Conservation (phyloP, 2,113 vertebrate genomes). For the Arenaria interpres region DNA sequence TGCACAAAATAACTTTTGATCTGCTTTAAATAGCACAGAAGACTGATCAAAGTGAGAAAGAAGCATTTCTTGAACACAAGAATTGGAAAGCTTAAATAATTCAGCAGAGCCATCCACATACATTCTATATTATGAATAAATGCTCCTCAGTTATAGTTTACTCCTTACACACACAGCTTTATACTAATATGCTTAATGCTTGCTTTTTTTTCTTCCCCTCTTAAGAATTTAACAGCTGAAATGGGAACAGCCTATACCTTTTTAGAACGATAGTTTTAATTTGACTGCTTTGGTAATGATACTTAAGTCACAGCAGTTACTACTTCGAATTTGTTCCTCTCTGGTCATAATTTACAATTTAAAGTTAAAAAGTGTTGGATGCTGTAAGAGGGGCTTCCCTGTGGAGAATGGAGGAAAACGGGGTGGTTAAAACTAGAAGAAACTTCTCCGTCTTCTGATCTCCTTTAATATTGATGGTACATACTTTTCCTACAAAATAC, state of each 20-base stretch:
- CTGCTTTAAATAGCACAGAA: not conserved
- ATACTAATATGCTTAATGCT: not conserved
- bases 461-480: not conserved
- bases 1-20: not conserved
- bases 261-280: not conserved
- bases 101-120: not conserved
- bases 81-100: slow-evolving; percentile 2
- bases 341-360: not conserved
- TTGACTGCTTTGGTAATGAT: not conserved
- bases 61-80: not conserved
- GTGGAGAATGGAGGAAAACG: not conserved
- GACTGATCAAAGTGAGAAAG: not conserved
- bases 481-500: not conserved
- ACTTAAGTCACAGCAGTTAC: not conserved
- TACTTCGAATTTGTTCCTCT: not conserved
- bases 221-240: not conserved
- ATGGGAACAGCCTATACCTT: not conserved
- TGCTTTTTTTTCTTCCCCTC: not conserved
- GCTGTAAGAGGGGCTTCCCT: not conserved
- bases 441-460: not conserved
- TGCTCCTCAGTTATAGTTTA: not conserved
- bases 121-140: slow-evolving; percentile 5
- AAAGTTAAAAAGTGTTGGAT: not conserved
- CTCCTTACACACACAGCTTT: not conserved
- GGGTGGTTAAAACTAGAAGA: not conserved